Percentiles rank a stretch among this genome's conserved stretches.
Evolutionary conservation across 1,140 invertebrate genomes (phyloP).

Genomic region (Ditylenchus dipsaci): DNA sequence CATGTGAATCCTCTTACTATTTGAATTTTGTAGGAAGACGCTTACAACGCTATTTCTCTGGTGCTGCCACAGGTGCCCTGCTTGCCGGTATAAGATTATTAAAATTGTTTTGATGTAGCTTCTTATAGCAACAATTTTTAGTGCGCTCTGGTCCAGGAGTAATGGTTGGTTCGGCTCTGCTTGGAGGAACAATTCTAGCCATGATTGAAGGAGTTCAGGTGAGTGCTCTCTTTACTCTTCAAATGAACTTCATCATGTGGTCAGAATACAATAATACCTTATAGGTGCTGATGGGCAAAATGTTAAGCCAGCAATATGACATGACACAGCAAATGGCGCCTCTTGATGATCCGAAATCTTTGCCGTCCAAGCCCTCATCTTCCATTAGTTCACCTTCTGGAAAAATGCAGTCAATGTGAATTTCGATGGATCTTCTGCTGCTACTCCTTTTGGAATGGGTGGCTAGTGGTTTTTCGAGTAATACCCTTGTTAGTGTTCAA

Average conservation of each 20-base stretch:
- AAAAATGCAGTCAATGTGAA: background rate
- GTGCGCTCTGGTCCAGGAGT: constrained; percentile 83
- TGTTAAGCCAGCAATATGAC: background rate
- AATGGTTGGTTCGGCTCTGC: constrained; percentile 88
- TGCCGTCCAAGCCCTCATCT: background rate
- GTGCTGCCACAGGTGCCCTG: constrained; percentile 87
- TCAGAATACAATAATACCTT: no score
- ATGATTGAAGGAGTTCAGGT: constrained; percentile 95
- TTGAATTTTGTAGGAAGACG: constrained; percentile 60
- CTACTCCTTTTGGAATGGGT: background rate
- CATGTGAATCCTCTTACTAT: no score
- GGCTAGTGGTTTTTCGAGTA: background rate
- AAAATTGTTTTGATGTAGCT: background rate
- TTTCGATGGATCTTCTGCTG: background rate
- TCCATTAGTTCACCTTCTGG: background rate
- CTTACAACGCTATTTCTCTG: constrained; percentile 80
- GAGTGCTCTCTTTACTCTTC: background rate
- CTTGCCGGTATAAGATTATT: constrained; percentile 66
- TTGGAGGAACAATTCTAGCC: constrained; percentile 86
- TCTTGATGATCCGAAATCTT: background rate
- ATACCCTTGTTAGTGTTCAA: background rate
- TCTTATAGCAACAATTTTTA: background rate
- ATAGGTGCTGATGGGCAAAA: background rate
- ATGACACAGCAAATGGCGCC: background rate
- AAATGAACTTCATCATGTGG: no score